Evolutionary conservation across 35 echinoderm and acorn worm genomes (phyloP).

Genomic region (Amphiura filiformis): DNA sequence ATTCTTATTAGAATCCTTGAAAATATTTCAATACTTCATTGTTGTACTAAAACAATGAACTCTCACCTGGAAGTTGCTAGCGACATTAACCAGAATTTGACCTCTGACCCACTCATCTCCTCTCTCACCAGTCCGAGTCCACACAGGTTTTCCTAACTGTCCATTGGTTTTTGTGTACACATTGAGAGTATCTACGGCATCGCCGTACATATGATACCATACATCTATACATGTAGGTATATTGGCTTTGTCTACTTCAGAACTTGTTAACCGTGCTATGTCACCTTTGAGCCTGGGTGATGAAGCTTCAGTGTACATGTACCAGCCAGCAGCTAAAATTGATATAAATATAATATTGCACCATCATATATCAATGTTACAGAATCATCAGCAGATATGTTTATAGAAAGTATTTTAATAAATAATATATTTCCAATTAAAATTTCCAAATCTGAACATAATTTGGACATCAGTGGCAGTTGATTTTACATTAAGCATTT

Average conservation of each 20-base stretch:
- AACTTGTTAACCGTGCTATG: constrained; percentile 18
- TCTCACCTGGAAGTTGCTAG: not conserved
- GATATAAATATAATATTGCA: no score
- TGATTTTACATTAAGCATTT: no score
- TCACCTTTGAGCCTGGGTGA: not conserved
- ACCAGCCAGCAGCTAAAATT: constrained; percentile 22
- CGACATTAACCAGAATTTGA: constrained; percentile 22
- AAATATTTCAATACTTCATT: no score
- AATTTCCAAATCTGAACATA: no score
- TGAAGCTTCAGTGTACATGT: constrained; percentile 42
- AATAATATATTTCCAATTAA: no score
- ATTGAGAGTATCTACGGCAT: constrained; percentile 52
- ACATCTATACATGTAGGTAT: constrained; percentile 52
- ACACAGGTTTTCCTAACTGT: constrained; percentile 13
- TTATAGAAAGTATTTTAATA: no score
- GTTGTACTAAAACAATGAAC: no score
- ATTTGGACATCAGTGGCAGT: no score
- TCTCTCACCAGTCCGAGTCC: constrained; percentile 23
- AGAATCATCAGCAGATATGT: no score
- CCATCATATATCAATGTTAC: no score
- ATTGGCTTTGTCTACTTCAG: not conserved
- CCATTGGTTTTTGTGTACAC: constrained; percentile 12
- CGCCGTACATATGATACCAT: constrained; percentile 83
- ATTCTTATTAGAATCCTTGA: no score
- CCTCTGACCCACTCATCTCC: constrained; percentile 47